A percentile compares a stretch with the other conserved stretches of the same genome.
Conservation (phyloP, 2,113 vertebrate species). For the Pedetes capensis region DNA sequence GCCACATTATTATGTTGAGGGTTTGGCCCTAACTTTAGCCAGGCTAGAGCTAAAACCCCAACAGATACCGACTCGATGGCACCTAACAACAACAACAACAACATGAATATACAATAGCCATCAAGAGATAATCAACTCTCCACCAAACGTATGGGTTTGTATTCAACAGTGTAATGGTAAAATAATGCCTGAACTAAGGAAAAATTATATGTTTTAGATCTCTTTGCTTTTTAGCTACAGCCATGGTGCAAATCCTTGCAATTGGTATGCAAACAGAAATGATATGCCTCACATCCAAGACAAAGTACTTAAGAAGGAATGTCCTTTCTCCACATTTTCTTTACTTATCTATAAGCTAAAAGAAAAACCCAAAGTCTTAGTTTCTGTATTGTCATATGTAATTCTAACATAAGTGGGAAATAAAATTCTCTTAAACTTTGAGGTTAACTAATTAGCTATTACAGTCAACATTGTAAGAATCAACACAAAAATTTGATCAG, state of each 20-base stretch:
- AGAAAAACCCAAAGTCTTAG: not conserved
- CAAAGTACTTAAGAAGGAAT: not conserved
- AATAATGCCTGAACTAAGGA: not conserved
- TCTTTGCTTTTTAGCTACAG: not conserved
- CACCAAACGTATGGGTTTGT: not conserved
- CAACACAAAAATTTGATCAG: not conserved
- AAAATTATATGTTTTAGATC: not conserved
- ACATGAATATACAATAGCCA: no score
- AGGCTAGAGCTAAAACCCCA: no score
- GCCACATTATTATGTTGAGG: no score
- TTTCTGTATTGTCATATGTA: not conserved
- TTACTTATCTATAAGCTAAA: not conserved
- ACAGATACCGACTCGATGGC: no score
- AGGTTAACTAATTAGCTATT: not conserved
- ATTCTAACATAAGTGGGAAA: not conserved
- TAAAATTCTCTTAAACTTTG: not conserved
- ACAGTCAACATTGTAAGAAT: not conserved
- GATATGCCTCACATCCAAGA: not conserved
- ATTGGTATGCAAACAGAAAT: not conserved
- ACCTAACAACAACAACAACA: no score
- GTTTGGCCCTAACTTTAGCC: no score
- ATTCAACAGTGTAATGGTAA: not conserved
- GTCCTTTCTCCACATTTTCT: not conserved
- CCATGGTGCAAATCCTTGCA: not conserved
- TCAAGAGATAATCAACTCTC: no score